Evolutionary conservation across 2,113 vertebrate species (phyloP).

Genomic region (Nesogale talazaci): DNA sequence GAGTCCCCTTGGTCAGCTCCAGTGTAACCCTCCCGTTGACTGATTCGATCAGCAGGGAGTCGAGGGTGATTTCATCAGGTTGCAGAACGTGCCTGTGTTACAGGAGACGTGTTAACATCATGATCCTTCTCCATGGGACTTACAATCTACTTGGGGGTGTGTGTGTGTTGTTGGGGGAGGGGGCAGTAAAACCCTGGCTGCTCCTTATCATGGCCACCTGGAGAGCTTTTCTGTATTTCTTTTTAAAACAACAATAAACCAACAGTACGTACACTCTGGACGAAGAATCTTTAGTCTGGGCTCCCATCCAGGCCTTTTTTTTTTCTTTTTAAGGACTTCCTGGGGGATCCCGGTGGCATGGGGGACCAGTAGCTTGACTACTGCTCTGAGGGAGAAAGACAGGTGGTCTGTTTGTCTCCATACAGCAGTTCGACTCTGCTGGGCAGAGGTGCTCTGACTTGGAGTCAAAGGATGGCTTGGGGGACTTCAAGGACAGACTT

Average conservation of each 20-base stretch:
- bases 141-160: neutral
- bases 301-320: neutral
- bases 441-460: neutral
- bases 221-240: neutral
- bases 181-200: neutral
- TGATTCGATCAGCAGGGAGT: neutral
- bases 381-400: neutral
- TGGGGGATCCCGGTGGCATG: too few relatives aligned
- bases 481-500: neutral
- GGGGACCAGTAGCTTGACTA: neutral
- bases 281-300: neutral
- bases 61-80: neutral
- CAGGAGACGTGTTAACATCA: neutral
- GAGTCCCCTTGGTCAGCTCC: neutral
- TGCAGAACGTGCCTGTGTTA: neutral
- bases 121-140: constrained; percentile 20
- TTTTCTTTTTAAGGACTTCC: neutral
- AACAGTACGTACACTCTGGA: neutral
- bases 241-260: neutral
- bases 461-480: neutral
- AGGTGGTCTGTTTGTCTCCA: neutral
- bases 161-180: too few relatives aligned
- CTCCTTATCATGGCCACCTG: neutral
- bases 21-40: neutral
- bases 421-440: neutral